Percentiles rank a stretch among this genome's conserved stretches.
Evolutionary conservation across 2,888 invertebrate genomes (phyloP).

Genomic region (Tuberolachnus salignus): DNA sequence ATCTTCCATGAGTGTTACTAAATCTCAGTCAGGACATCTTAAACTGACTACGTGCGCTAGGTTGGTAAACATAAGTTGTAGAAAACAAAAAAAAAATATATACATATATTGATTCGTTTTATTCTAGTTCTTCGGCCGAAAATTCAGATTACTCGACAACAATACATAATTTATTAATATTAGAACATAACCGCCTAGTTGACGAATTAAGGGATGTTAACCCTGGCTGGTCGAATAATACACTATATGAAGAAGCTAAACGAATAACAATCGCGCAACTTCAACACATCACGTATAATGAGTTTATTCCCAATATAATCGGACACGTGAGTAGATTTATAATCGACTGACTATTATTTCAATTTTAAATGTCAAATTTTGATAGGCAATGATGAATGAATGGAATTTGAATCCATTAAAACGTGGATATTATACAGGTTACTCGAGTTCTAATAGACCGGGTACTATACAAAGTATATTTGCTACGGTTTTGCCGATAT

Average conservation of each 20-base stretch:
- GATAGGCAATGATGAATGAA: slow-evolving; percentile 65
- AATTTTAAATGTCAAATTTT: slow-evolving; percentile 55
- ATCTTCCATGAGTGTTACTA: not conserved
- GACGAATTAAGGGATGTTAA: slow-evolving; percentile 73
- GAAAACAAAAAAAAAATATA: not conserved
- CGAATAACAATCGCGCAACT: slow-evolving; percentile 84
- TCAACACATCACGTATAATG: slow-evolving; percentile 89
- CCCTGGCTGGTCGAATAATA: slow-evolving; percentile 80
- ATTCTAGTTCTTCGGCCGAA: not conserved
- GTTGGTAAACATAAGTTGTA: slow-evolving; percentile 12
- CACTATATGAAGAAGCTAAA: slow-evolving; percentile 73
- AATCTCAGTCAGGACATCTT: slow-evolving; percentile 10
- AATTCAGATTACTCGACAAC: slow-evolving; percentile 34
- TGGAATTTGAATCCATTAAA: slow-evolving; percentile 70
- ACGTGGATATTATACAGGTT: slow-evolving; percentile 77
- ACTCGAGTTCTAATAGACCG: slow-evolving; percentile 80
- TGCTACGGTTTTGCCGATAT: slow-evolving; percentile 74
- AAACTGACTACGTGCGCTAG: slow-evolving; percentile 6
- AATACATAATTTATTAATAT: slow-evolving; percentile 62
- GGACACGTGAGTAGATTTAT: slow-evolving; percentile 71
- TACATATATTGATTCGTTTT: slow-evolving; percentile 6
- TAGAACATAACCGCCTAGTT: slow-evolving; percentile 82
- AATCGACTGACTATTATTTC: slow-evolving; percentile 10
- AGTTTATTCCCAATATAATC: slow-evolving; percentile 86
- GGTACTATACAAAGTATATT: slow-evolving; percentile 82